Percentiles rank a stretch among this genome's conserved stretches.
phyloP scores from a whole-genome alignment of 2,113 vertebrate species.

The Tenebrosternarchus preto region DNA sequence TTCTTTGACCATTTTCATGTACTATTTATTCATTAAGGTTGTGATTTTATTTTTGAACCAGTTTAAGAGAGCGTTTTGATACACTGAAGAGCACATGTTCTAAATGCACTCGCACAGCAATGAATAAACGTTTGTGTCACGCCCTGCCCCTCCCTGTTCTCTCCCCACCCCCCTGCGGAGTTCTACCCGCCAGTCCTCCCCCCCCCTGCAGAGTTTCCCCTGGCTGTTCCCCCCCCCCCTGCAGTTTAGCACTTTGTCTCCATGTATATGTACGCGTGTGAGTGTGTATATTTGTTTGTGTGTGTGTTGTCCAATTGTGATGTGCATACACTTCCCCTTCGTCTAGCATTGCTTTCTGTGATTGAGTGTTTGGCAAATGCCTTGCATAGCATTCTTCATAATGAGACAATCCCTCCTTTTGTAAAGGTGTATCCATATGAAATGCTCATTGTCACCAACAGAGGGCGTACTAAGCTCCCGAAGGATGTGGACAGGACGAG shows the following conservation, averaged over 20 bases:
- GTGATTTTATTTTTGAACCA: not conserved
- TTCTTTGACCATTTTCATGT: not conserved
- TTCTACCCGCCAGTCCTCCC: not conserved
- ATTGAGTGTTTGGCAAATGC: constrained; percentile 43
- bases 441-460: constrained; percentile 88
- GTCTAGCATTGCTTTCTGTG: constrained; percentile 28
- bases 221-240: constrained; percentile 17
- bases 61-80: not conserved
- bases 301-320: constrained; percentile 21
- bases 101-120: not conserved
- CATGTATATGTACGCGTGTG: constrained; percentile 27
- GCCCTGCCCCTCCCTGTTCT: constrained; percentile 20
- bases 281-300: constrained; percentile 7
- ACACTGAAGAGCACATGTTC: not conserved
- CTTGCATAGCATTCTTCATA: constrained; percentile 55
- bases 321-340: constrained; percentile 13
- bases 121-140: constrained; percentile 1
- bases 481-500: constrained; percentile 93
- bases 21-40: not conserved
- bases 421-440: constrained; percentile 94
- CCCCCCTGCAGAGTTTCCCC: constrained; percentile 32
- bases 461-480: constrained; percentile 90
- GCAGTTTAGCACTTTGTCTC: constrained; percentile 5
- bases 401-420: constrained; percentile 59
- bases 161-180: not conserved